These are phyloP conservation scores for Geophilus truncorum DNA, from an alignment of 2,888 invertebrate species.

Conservation along the genomic window DNA sequence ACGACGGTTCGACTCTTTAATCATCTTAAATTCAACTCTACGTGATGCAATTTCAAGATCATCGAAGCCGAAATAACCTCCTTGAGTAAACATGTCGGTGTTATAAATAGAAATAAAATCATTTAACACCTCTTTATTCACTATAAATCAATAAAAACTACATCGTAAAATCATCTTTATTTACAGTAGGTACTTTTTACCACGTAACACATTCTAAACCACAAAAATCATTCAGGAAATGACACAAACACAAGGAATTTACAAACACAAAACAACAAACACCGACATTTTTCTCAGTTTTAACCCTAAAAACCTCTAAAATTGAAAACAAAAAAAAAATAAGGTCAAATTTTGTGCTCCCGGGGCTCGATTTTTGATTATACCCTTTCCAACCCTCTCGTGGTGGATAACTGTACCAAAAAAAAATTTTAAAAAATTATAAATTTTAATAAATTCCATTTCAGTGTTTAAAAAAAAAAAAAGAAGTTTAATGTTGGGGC, in stretches of 20 bases:
- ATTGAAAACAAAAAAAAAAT: background rate
- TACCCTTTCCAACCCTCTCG: too few species aligned
- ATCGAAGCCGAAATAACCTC: background rate
- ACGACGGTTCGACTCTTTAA: background rate
- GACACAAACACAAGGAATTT: background rate
- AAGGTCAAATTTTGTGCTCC: too few species aligned
- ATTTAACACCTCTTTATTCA: background rate
- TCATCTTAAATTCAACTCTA: background rate
- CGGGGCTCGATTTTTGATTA: too few species aligned
- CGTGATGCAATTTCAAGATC: slow-evolving; percentile 6
- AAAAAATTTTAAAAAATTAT: too few species aligned
- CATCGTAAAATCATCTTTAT: background rate
- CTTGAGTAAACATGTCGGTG: background rate
- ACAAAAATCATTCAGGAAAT: background rate
- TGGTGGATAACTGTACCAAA: too few species aligned
- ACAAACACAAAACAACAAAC: background rate
- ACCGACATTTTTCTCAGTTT: too few species aligned
- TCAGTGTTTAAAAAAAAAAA: too few species aligned
- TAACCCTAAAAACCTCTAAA: background rate
- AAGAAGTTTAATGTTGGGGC: too few species aligned
- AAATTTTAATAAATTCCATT: too few species aligned
- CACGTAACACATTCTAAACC: too few species aligned
- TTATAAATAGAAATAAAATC: background rate
- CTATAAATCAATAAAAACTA: background rate
- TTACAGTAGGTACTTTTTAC: background rate